Conservation (phyloP, 1,140 invertebrate species). For the Thereuonema tuberculata region DNA sequence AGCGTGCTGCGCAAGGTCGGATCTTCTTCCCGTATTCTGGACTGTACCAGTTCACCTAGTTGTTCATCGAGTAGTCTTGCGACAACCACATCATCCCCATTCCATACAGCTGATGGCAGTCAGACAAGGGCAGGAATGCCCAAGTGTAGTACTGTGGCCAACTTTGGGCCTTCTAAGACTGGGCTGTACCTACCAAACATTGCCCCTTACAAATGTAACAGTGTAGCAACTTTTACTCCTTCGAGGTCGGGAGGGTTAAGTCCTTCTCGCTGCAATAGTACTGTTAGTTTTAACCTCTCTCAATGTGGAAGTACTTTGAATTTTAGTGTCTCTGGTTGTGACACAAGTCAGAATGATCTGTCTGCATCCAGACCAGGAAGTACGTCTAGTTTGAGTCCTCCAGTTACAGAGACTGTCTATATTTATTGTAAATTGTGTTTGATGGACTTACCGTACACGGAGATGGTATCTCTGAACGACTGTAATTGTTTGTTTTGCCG, state of each 20-base stretch:
- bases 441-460: not conserved
- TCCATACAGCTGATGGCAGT: not conserved
- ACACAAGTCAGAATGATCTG: not conserved
- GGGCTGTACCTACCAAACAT: not conserved
- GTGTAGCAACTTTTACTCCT: not conserved
- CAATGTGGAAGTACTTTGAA: not conserved
- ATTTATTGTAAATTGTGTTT: not conserved
- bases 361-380: not conserved
- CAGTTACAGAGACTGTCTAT: not conserved
- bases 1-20: not conserved
- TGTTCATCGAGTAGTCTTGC: not conserved
- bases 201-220: not conserved
- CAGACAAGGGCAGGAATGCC: not conserved
- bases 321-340: not conserved
- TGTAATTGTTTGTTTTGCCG: slow-evolving; percentile 2
- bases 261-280: not conserved
- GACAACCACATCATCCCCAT: not conserved
- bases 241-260: not conserved
- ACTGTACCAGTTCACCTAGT: not conserved
- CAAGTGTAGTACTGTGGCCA: not conserved
- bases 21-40: not conserved
- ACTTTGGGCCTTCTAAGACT: not conserved
- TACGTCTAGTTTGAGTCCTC: not conserved
- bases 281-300: not conserved
- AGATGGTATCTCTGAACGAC: not conserved